These are phyloP conservation scores for Drosophila varians DNA, from an alignment of 1,140 invertebrate species.

Conservation along the genomic window DNA sequence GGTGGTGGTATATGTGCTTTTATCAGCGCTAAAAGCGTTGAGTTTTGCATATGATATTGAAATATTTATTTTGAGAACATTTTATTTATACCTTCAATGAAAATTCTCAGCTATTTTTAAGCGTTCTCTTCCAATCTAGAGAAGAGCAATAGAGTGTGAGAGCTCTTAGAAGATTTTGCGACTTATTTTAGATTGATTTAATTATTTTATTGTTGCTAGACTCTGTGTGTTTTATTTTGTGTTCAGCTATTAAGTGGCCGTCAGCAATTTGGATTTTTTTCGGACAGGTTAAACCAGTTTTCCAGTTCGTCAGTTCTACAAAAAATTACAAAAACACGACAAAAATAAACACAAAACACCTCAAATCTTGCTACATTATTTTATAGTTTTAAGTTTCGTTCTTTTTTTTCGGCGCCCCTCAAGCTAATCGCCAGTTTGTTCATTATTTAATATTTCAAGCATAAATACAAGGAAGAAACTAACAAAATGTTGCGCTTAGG, in stretches of 20 bases:
- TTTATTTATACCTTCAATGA: constrained; percentile 69
- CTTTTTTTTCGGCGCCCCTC: constrained; percentile 19
- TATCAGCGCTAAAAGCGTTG: constrained; percentile 29
- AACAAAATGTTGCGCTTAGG: constrained; percentile 62
- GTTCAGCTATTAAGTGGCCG: constrained; percentile 35
- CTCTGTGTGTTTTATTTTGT: constrained; percentile 19
- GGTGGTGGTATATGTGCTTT: constrained; percentile 9
- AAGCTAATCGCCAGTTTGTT: constrained; percentile 33
- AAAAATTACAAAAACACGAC: constrained; percentile 39
- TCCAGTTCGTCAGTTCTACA: constrained; percentile 31
- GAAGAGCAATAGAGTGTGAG: background rate
- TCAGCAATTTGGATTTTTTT: constrained; percentile 43
- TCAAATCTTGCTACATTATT: constrained; percentile 45
- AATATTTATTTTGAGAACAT: constrained; percentile 54
- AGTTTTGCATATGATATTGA: constrained; percentile 59
- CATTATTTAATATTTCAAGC: constrained; percentile 64
- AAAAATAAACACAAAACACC: constrained; percentile 17
- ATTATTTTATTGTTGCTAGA: constrained; percentile 77
- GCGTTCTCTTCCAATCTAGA: constrained; percentile 20
- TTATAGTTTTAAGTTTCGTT: constrained; percentile 50
- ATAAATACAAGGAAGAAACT: constrained; percentile 33
- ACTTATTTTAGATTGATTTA: constrained; percentile 74
- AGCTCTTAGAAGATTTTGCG: constrained; percentile 54
- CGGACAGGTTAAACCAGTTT: constrained; percentile 69
- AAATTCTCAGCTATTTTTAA: constrained; percentile 48